Evolutionary conservation across 1,140 invertebrate genomes (phyloP), one percentile per base, ranked within the genome.

Genomic region (Leptopilina clavipes): DNA sequence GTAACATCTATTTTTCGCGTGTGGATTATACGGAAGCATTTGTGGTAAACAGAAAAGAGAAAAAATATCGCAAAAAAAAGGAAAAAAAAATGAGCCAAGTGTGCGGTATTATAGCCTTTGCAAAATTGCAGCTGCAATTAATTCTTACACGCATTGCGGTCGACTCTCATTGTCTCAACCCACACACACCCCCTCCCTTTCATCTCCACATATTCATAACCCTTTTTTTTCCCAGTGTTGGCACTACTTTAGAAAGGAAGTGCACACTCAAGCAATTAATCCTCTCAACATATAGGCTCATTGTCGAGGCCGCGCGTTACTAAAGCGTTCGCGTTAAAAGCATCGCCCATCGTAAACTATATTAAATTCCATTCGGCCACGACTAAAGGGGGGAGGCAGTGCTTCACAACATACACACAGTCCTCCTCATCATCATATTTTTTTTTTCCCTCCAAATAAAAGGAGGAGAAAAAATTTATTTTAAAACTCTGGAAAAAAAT

Each of bases 301-400:
- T 80, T 74, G 74, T 75, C 71, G 75, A 75, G 65, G 54, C n/a
- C n/a, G n/a, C 43, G 43, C 11, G 71, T 54, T 43, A 31, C 17
- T 19, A 59, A 40, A 19, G 59, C 71, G 65, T 73, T 40, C 44
- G 70, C 70, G 59, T 73, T 48, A 71, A 75, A 72, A 74, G 72
- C 70, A 70, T 82, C 74, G 44, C 77, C 56, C 79, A 76, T 80
- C 78, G 76, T 76, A 77, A 79, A 78, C 79, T 79, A 79, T 81
- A 82, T 81, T 82, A 79, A 81, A 82, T 82, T 82, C 76, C 77
- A 31, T 22, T 19, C 31, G 74, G 77, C 76, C 76, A 77, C 72
- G 76, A n/a, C n/a, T n/a, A n/a, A n/a, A 71, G 76, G 80, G 9
- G 37, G 5, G 8, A 78, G 54, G 22, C 72, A 77, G 72, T 18